A percentile compares a stretch with the other conserved stretches of the same genome.
phyloP scores from a whole-genome alignment of 2,888 invertebrate species.

The Dasysyrphus tricinctus region DNA sequence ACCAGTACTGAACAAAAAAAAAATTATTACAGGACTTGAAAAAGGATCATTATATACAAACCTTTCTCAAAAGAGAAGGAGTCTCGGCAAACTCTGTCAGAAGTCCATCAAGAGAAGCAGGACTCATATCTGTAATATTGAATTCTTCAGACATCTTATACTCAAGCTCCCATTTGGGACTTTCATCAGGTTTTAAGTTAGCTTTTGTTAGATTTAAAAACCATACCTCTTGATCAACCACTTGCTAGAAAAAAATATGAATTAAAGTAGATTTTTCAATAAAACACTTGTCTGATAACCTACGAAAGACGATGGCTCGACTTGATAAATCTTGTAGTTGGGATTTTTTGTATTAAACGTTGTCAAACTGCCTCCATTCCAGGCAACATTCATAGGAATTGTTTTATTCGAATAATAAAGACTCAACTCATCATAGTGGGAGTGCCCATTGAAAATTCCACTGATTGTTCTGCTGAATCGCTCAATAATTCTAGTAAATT shows the following conservation, averaged over 20 bases:
- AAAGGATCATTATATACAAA: slow-evolving; percentile 37
- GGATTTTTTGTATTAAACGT: slow-evolving; percentile 90
- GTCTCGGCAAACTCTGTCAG: slow-evolving; percentile 85
- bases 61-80: slow-evolving; percentile 78
- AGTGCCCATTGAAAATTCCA: slow-evolving; percentile 93
- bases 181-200: slow-evolving; percentile 85
- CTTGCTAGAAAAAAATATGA: slow-evolving; percentile 84
- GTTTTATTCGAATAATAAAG: slow-evolving; percentile 86
- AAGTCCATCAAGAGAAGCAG: slow-evolving; percentile 86
- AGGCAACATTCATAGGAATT: slow-evolving; percentile 87
- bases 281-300: neutral
- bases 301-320: slow-evolving; percentile 85
- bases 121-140: slow-evolving; percentile 86
- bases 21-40: no score
- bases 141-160: slow-evolving; percentile 90
- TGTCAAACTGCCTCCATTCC: slow-evolving; percentile 93
- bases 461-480: slow-evolving; percentile 90
- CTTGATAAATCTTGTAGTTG: slow-evolving; percentile 90
- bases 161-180: slow-evolving; percentile 89
- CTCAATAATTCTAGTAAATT: slow-evolving; percentile 88
- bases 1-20: slow-evolving; percentile 77
- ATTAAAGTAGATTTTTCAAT: neutral
- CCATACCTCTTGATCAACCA: slow-evolving; percentile 88
- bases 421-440: slow-evolving; percentile 90
- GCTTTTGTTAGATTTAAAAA: slow-evolving; percentile 90